These are phyloP conservation scores for Threskiornis aethiopicus DNA, from an alignment of 2,797 vertebrate species.

Conservation along the genomic window DNA sequence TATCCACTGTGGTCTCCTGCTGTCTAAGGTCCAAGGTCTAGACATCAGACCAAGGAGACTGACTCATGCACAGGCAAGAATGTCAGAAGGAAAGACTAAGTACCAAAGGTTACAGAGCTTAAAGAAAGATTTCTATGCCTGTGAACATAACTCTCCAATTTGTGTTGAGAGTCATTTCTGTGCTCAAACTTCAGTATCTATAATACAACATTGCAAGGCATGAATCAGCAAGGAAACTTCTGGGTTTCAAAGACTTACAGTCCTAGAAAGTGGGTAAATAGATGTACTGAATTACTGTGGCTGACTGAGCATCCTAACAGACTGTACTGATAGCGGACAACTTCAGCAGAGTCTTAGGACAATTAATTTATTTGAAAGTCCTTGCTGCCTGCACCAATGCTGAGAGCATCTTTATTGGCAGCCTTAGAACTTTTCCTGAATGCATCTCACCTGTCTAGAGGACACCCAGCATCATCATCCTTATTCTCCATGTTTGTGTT, in stretches of 20 bases:
- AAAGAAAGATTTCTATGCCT: slow-evolving; percentile 5
- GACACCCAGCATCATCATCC: neutral
- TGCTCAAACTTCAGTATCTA: neutral
- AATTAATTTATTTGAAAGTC: neutral
- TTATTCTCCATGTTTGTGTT: neutral
- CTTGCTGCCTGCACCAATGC: neutral
- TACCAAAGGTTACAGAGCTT: slow-evolving; percentile 57
- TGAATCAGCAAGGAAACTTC: neutral
- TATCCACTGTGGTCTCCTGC: slow-evolving; percentile 70
- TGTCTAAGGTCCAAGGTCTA: slow-evolving; percentile 84
- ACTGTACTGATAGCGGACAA: neutral
- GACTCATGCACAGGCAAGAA: slow-evolving; percentile 73
- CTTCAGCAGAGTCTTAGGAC: neutral
- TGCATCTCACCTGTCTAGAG: neutral
- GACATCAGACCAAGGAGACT: slow-evolving; percentile 85
- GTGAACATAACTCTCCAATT: neutral
- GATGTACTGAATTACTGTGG: neutral
- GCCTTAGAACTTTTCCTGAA: neutral
- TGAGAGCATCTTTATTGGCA: neutral
- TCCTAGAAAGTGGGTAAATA: neutral
- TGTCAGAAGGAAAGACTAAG: slow-evolving; percentile 75
- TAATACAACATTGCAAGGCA: neutral
- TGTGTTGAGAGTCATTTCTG: neutral
- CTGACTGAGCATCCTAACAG: neutral
- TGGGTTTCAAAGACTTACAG: neutral